phyloP scores from a whole-genome alignment of 2,888 invertebrate genomes.

The Noctua pronuba region DNA sequence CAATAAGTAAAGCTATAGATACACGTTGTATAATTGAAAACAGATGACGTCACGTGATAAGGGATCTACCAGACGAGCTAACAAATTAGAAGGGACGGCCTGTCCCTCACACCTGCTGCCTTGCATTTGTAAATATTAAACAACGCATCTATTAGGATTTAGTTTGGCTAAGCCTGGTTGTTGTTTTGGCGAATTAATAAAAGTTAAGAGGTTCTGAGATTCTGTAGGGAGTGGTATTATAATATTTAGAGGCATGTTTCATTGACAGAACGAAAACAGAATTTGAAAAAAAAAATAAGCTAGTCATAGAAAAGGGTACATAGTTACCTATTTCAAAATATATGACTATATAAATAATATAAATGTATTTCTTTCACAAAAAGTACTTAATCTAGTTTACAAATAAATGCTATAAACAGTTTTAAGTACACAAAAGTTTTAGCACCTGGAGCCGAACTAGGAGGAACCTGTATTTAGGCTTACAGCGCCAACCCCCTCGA shows the following conservation, averaged over 20 bases:
- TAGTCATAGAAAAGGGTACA: not conserved
- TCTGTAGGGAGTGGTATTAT: not conserved
- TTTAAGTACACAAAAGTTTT: too few species aligned
- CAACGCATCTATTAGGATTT: conserved; percentile 62
- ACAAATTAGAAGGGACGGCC: conserved; percentile 80
- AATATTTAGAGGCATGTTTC: not conserved
- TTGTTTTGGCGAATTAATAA: conserved; percentile 21
- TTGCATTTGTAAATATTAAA: conserved; percentile 71
- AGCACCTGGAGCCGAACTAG: too few species aligned
- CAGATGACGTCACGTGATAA: conserved; percentile 76
- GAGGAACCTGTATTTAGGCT: too few species aligned
- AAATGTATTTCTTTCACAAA: too few species aligned
- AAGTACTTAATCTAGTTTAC: too few species aligned
- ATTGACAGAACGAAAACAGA: not conserved
- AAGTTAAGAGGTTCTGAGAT: conserved; percentile 11
- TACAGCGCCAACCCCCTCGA: too few species aligned
- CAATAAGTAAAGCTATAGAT: conserved; percentile 4
- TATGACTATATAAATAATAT: not conserved
- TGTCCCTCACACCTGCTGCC: conserved; percentile 78
- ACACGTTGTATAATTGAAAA: conserved; percentile 51
- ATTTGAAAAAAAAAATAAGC: not conserved
- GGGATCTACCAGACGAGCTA: conserved; percentile 75
- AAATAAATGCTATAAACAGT: too few species aligned
- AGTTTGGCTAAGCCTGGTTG: conserved; percentile 24
- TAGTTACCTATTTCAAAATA: not conserved